Conservation (phyloP, 2,888 invertebrate species). For the Metalampra italica region DNA sequence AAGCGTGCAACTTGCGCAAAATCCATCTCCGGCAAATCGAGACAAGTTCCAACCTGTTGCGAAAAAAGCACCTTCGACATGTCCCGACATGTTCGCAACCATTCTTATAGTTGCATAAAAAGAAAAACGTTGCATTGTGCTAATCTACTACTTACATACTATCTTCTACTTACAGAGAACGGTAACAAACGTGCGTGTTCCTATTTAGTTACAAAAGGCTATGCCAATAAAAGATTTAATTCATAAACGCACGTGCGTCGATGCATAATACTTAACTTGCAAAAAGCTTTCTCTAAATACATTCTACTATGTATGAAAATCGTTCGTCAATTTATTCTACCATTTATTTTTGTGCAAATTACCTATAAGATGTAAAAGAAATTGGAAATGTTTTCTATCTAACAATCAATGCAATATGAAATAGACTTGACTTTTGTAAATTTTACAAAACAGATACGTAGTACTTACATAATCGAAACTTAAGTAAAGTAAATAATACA, state of each 20-base stretch:
- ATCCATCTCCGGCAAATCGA: slow-evolving; percentile 15
- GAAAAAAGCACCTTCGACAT: slow-evolving; percentile 31
- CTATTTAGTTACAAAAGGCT: slow-evolving; percentile 14
- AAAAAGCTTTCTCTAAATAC: slow-evolving; percentile 10
- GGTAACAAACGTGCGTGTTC: slow-evolving; percentile 16
- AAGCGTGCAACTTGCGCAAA: slow-evolving; percentile 2
- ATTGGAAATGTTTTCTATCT: too few species aligned
- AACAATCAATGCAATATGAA: too few species aligned
- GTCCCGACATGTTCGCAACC: slow-evolving; percentile 39
- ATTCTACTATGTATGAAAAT: neutral
- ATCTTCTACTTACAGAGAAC: slow-evolving; percentile 13
- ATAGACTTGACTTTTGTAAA: too few species aligned
- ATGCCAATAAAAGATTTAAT: slow-evolving; percentile 28
- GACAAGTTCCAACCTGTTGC: slow-evolving; percentile 60
- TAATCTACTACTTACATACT: neutral
- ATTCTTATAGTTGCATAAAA: slow-evolving; percentile 18
- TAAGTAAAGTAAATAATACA: too few species aligned
- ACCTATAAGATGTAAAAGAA: too few species aligned
- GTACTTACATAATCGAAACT: too few species aligned
- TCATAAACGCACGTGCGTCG: slow-evolving; percentile 42
- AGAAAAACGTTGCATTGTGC: slow-evolving; percentile 14
- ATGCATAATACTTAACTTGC: slow-evolving; percentile 13
- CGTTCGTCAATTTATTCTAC: slow-evolving; percentile 23
- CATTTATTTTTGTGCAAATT: too few species aligned
- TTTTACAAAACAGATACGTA: too few species aligned